Base-by-base conservation (phyloP, 1,140 invertebrate genomes). In the Hermetia illucens region DNA sequence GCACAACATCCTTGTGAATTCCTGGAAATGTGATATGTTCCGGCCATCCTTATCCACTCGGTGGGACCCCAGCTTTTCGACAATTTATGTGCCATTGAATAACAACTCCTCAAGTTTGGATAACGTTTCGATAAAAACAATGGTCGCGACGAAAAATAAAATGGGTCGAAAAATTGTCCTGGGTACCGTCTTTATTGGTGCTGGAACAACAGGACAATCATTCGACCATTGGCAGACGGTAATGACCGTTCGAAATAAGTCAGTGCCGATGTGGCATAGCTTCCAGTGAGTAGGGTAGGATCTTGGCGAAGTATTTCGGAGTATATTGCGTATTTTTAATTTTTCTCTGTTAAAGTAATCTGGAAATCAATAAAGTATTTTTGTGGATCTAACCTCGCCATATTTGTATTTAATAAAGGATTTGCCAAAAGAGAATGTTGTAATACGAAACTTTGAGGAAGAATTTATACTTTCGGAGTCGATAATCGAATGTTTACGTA, bases 1-100 rank as follows among this genome's bases (percentile, higher is more conserved):
- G 46, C 68, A 68, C 27, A 72, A 72, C 33, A 73, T 74, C 44
- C 67, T 78, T 2, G 72, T 79, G 30, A 72, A 76, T 29, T 79
- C 79, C 42, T 82, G 79, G 77, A 82, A 82, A 51, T 81, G 77
- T 39, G 71, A 77, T 39, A 65, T 70, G 31, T 82, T 83, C 53
- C 58, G 68, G 13, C 78, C 79, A 4, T 75, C 76, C 3, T 72
- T 82, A 45, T 71, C 70, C 3, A 69, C 69, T 21, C 65, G 69
- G 48, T 72, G 70, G 70, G 68, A 71, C 49, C 56, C 61, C 3
- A 67, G 66, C 38, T 61, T 61, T 17, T 60, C 69, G 3, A 55
- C 52, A 2, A 44, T 58, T 4, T 40, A 41, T 9, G 44, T 58
- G 16, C 55, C 55, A 0, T 21, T 58, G 15, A 45, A 46, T 9